A percentile compares a stretch with the other conserved stretches of the same genome.
These are phyloP conservation scores for Acrocephalus kingi DNA, from an alignment of 2,113 vertebrate species.

Conservation along the genomic window DNA sequence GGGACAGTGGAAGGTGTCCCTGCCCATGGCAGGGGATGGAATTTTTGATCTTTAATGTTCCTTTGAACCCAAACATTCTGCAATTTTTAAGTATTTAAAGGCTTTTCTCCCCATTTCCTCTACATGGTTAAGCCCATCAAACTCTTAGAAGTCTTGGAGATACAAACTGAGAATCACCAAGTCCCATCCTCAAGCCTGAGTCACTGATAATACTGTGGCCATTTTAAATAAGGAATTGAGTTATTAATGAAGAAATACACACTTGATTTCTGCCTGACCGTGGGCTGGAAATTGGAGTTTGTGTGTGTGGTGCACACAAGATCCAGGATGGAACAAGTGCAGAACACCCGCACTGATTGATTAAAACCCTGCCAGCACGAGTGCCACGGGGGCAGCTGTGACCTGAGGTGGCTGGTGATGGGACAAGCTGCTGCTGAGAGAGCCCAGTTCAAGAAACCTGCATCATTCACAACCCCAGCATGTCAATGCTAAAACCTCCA, in stretches of 20 bases:
- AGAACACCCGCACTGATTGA: not conserved
- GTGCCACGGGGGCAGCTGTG: accelerated
- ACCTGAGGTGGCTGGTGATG: not conserved
- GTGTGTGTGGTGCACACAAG: too few species aligned
- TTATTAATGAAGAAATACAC: not conserved
- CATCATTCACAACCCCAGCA: not conserved
- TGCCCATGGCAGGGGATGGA: not conserved
- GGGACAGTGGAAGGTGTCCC: not conserved
- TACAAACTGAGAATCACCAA: accelerated
- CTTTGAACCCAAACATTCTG: not conserved
- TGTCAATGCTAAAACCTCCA: not conserved
- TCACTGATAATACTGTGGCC: not conserved
- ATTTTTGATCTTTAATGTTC: not conserved
- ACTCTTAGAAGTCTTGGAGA: not conserved
- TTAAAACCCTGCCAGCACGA: not conserved
- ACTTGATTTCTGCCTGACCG: not conserved
- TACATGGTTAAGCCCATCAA: not conserved
- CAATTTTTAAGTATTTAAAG: not conserved
- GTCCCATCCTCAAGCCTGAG: not conserved
- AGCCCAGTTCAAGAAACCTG: not conserved
- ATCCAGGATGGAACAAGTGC: accelerated
- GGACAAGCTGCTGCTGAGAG: not conserved
- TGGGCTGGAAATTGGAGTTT: not conserved
- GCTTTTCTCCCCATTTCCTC: not conserved
- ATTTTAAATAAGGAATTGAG: not conserved